These are phyloP conservation scores for Drymonia ruficornis DNA, from an alignment of 2,888 invertebrate genomes.

Conservation along the genomic window DNA sequence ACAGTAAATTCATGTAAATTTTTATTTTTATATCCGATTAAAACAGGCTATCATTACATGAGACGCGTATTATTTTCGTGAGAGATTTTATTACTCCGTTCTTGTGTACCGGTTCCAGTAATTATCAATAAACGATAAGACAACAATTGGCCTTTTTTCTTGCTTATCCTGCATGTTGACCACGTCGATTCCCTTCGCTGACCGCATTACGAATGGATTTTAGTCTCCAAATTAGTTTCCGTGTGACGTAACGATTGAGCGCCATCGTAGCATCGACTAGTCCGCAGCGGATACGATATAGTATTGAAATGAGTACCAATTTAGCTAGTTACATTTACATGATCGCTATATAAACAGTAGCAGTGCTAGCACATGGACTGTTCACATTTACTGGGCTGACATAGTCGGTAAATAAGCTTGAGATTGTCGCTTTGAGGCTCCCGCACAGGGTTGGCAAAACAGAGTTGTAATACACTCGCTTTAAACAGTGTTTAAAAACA, in stretches of 20 bases:
- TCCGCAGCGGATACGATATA: constrained; percentile 30
- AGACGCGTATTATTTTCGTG: constrained; percentile 55
- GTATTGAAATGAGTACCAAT: constrained; percentile 38
- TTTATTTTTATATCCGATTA: constrained; percentile 78
- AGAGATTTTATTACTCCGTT: constrained; percentile 54
- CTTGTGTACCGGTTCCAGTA: constrained; percentile 77
- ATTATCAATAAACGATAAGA: constrained; percentile 77
- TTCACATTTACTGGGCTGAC: constrained; percentile 29
- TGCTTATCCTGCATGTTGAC: constrained; percentile 78
- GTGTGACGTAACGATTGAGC: constrained; percentile 27
- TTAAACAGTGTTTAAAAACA: too few relatives aligned
- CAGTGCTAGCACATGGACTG: constrained; percentile 38
- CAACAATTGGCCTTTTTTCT: constrained; percentile 79
- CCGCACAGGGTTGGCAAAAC: neutral
- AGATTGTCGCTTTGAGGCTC: constrained; percentile 31
- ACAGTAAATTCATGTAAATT: constrained; percentile 61
- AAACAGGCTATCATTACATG: constrained; percentile 54
- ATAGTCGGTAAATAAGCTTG: constrained; percentile 18
- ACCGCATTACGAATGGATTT: constrained; percentile 33
- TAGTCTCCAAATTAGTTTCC: constrained; percentile 30
- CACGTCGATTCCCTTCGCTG: constrained; percentile 49
- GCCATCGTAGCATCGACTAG: constrained; percentile 35
- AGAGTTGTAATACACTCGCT: constrained; percentile 5
- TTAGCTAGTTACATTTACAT: constrained; percentile 43
- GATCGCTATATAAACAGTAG: constrained; percentile 42